Evolutionary conservation across 2,888 invertebrate species (phyloP), one percentile per base, ranked within the genome.

Genomic region (Scaptomyza caliginosa): DNA sequence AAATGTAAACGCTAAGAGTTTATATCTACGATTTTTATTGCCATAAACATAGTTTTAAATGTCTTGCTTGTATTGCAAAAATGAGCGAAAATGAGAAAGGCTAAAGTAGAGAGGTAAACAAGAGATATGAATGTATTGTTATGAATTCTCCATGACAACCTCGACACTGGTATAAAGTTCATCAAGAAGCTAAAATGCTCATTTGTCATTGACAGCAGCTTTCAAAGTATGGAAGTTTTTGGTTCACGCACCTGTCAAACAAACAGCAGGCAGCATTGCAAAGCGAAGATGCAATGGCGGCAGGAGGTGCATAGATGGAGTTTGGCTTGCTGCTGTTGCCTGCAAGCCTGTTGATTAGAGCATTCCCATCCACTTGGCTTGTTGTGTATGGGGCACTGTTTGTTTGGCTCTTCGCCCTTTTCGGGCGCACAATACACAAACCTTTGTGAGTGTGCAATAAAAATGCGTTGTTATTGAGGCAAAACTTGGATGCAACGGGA

Each of bases 381-480:
- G 28, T 10, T 34, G 23, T 24, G 63, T n/a, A 13, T 16, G 42
- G 16, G n/a, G n/a, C 43, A 46, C 48, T 13, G 21, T 21, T 6
- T 24, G 28, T 17, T 39, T 10, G n/a, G 26, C 3, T 39, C 13
- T 30, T 43, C 43, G 19, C 8, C 17, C 7, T 16, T 16, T 3
- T 11, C 11, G 4, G 26, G 46, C 21, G 7, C 34, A 10, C 39
- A 39, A 2, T 21, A 2, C 6, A 30, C 21, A 7, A 11, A 30
- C 24, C 59, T 42, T 43, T n/a, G 21, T 38, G 36, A 13, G 26
- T 48, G 62, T n/a, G 30, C 63, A 66, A 65, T 81, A 81, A 77
- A 81, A 56, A 58, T 52, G 52, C 51, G 34, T 60, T 56, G 60
- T 81, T 80, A 80, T 84, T 68, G 62, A 70, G 51, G 77, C 77